Percentiles rank a stretch among this genome's conserved stretches.
Evolutionary conservation across 2,113 vertebrate species (phyloP).

Genomic region (Morone chrysops): DNA sequence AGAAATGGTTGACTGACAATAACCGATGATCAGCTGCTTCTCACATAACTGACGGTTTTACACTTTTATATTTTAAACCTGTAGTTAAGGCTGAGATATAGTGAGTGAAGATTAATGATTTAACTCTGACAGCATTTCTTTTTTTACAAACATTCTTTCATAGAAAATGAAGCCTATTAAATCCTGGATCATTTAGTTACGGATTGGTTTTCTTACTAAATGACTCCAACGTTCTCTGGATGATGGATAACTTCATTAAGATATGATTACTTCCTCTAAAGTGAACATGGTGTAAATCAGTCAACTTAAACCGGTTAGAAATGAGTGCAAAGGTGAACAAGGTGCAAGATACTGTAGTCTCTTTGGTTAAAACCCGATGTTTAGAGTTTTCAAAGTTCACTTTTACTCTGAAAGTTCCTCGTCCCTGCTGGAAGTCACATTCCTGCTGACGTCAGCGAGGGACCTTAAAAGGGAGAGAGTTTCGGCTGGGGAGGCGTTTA

Average conservation of each 20-base stretch:
- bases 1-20: neutral
- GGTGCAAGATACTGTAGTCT: neutral
- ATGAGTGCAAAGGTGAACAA: neutral
- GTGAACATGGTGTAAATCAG: too few relatives aligned
- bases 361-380: neutral
- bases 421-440: neutral
- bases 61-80: too few relatives aligned
- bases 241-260: neutral
- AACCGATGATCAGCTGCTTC: too few relatives aligned
- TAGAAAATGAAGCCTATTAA: too few relatives aligned
- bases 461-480: neutral
- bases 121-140: too few relatives aligned
- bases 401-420: constrained; percentile 7
- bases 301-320: too few relatives aligned
- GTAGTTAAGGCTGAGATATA: too few relatives aligned
- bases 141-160: too few relatives aligned
- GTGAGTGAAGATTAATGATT: too few relatives aligned
- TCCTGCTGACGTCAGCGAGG: neutral
- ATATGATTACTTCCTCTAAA: too few relatives aligned
- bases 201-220: neutral
- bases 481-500: neutral
- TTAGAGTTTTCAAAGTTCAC: neutral
- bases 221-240: neutral
- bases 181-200: too few relatives aligned
- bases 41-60: too few relatives aligned